Conservation (phyloP, 2,888 invertebrate species). For the Lottia gigantea region DNA sequence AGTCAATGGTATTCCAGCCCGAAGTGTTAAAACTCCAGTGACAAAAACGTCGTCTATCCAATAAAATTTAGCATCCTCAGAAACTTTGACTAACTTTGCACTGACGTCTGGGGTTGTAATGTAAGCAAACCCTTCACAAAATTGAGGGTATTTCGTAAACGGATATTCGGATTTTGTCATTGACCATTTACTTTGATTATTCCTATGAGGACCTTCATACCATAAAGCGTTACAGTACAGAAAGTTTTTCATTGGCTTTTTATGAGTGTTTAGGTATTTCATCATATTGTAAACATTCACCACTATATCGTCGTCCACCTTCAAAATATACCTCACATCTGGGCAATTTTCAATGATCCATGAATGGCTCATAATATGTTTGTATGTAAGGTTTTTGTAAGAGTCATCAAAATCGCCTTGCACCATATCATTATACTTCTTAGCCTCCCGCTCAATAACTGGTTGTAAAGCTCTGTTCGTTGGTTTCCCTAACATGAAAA, state of each 20-base stretch:
- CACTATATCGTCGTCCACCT: constrained; percentile 65
- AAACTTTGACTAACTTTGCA: constrained; percentile 22
- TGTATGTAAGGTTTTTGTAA: constrained; percentile 65
- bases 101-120: constrained; percentile 21
- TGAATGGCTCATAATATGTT: constrained; percentile 56
- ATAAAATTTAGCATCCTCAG: constrained; percentile 36
- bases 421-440: constrained; percentile 39
- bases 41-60: constrained; percentile 60
- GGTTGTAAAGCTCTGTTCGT: constrained; percentile 19
- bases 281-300: constrained; percentile 72
- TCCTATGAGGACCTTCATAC: constrained; percentile 37
- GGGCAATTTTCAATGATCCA: constrained; percentile 61
- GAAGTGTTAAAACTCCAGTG: constrained; percentile 44
- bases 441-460: constrained; percentile 29
- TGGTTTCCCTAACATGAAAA: constrained; percentile 36
- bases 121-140: constrained; percentile 45
- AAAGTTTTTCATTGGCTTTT: constrained; percentile 30
- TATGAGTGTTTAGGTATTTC: constrained; percentile 33
- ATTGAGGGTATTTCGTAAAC: constrained; percentile 44
- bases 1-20: neutral
- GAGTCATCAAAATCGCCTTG: constrained; percentile 59
- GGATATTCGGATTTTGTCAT: constrained; percentile 42
- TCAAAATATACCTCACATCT: constrained; percentile 59
- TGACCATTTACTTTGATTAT: constrained; percentile 43
- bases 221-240: constrained; percentile 43